Conservation (phyloP, 2,113 vertebrate species). For the Hydropotes inermis region DNA sequence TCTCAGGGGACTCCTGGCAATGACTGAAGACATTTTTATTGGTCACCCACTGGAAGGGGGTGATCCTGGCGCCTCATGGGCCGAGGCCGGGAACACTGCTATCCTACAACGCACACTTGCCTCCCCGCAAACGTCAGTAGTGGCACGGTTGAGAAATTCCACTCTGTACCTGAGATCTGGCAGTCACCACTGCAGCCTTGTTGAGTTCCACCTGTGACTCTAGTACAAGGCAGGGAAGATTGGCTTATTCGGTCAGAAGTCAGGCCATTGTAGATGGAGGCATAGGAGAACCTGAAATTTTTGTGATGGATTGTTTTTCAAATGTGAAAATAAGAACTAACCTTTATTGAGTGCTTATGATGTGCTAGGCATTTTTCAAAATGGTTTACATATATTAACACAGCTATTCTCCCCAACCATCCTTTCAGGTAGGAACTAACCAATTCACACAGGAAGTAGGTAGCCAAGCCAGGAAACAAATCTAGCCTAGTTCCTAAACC, state of each 20-base stretch:
- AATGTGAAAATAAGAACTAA: neutral
- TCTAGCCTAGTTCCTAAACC: neutral
- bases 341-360: neutral
- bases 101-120: neutral
- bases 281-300: neutral
- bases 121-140: neutral
- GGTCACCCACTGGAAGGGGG: neutral
- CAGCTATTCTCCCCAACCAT: neutral
- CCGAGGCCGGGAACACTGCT: neutral
- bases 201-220: neutral
- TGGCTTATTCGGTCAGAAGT: neutral
- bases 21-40: neutral
- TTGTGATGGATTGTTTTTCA: neutral
- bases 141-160: accelerated
- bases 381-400: neutral
- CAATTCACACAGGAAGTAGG: neutral
- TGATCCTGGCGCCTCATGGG: neutral
- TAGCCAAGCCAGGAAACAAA: neutral
- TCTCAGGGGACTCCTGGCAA: neutral
- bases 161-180: neutral
- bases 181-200: neutral
- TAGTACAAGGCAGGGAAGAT: neutral
- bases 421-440: neutral
- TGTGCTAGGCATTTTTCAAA: neutral
- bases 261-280: neutral